Conservation (phyloP, 2,888 invertebrate species). For the Rhingia rostrata region DNA sequence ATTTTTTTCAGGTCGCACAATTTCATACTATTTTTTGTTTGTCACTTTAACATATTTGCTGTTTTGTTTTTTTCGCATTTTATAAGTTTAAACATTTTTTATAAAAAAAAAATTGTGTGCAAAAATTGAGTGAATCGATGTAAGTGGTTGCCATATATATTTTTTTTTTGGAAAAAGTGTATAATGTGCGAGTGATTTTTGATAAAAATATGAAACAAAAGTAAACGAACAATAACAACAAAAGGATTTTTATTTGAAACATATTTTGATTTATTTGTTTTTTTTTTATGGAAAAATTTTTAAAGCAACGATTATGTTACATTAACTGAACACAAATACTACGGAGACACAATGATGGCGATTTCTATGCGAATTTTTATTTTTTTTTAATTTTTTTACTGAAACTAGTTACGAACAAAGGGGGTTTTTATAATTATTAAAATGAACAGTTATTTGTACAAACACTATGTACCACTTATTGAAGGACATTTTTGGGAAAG, state of each 20-base stretch:
- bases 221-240: constrained; percentile 43
- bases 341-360: constrained; percentile 55
- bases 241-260: background rate
- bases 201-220: constrained; percentile 25
- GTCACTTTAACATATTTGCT: constrained; percentile 17
- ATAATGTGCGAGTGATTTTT: constrained; percentile 41
- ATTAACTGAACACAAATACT: constrained; percentile 32
- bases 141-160: background rate
- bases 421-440: background rate
- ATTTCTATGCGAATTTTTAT: constrained; percentile 5
- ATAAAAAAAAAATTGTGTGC: constrained; percentile 3
- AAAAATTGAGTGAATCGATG: constrained; percentile 5
- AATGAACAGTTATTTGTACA: background rate
- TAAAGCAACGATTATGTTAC: constrained; percentile 59
- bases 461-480: too few species aligned
- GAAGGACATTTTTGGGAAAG: too few species aligned
- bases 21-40: constrained; percentile 3
- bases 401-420: constrained; percentile 11
- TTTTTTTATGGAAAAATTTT: constrained; percentile 18
- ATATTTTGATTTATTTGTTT: constrained; percentile 1
- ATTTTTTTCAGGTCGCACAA: background rate
- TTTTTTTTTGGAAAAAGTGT: constrained; percentile 14
- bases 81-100: constrained; percentile 21
- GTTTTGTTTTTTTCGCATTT: background rate
- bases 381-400: background rate